Conservation (phyloP, 1,140 invertebrate genomes). For the Saxidomus purpurata region DNA sequence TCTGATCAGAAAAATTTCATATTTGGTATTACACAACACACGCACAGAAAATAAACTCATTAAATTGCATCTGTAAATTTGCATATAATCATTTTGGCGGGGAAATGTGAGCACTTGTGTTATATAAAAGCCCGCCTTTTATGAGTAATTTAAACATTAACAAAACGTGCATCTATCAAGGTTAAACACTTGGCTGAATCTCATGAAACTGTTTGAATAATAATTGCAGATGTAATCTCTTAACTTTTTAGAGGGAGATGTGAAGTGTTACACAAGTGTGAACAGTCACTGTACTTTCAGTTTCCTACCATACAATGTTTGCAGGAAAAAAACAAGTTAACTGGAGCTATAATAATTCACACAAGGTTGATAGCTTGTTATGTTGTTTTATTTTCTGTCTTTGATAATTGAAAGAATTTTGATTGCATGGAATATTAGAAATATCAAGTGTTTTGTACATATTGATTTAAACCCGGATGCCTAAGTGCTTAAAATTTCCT, state of each 20-base stretch:
- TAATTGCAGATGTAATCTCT: slow-evolving; percentile 4
- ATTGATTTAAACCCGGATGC: not conserved
- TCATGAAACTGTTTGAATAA: slow-evolving; percentile 6
- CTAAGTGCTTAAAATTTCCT: not conserved
- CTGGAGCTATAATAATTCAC: too few species aligned
- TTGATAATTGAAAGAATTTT: too few species aligned
- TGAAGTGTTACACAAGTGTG: not conserved
- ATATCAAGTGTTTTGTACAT: slow-evolving; percentile 2
- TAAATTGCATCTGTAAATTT: too few species aligned
- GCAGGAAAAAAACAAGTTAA: too few species aligned
- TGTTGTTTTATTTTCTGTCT: too few species aligned
- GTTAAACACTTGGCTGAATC: not conserved
- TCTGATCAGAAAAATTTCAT: too few species aligned
- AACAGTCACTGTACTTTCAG: not conserved
- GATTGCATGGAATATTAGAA: not conserved
- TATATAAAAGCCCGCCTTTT: not conserved
- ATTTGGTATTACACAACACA: too few species aligned
- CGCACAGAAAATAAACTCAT: too few species aligned
- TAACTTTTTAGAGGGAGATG: not conserved
- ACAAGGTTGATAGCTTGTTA: too few species aligned
- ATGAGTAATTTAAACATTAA: not conserved
- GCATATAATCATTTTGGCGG: not conserved
- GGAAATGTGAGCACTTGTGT: not conserved
- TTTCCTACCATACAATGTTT: too few species aligned
- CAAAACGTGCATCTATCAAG: slow-evolving; percentile 7